These are phyloP conservation scores for Pheosia gnoma DNA, from an alignment of 2,888 invertebrate genomes.

Conservation along the genomic window DNA sequence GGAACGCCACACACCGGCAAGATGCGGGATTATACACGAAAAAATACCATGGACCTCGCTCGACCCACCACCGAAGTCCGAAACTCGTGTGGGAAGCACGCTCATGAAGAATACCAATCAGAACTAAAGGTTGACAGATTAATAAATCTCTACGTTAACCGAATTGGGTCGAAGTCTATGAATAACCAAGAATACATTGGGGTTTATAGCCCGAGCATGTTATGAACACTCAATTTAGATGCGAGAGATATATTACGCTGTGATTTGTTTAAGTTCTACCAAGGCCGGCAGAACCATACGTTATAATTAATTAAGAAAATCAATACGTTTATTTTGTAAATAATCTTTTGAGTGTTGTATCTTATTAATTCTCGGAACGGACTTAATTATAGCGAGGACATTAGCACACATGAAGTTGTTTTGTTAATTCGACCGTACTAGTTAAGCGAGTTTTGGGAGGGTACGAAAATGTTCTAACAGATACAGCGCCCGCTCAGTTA, in stretches of 20 bases:
- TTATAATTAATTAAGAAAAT: slow-evolving; percentile 53
- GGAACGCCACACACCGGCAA: slow-evolving; percentile 44
- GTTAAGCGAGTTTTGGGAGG: slow-evolving; percentile 64
- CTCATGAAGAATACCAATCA: slow-evolving; percentile 1
- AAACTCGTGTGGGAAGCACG: not conserved
- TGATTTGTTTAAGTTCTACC: slow-evolving; percentile 18
- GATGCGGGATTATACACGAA: slow-evolving; percentile 45
- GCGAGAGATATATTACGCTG: slow-evolving; percentile 24
- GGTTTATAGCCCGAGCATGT: slow-evolving; percentile 24
- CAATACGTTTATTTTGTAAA: slow-evolving; percentile 42
- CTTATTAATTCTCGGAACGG: slow-evolving; percentile 42
- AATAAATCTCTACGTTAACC: slow-evolving; percentile 34
- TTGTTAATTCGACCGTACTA: slow-evolving; percentile 63
- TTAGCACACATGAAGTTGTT: slow-evolving; percentile 55
- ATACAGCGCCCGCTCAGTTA: slow-evolving; percentile 55
- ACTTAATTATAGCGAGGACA: slow-evolving; percentile 50
- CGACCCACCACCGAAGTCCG: slow-evolving; percentile 17
- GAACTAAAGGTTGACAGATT: slow-evolving; percentile 31
- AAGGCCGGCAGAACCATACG: slow-evolving; percentile 26
- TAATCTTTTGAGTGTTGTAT: slow-evolving; percentile 41
- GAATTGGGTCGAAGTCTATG: slow-evolving; percentile 33
- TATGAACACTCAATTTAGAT: slow-evolving; percentile 25
- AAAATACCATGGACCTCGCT: slow-evolving; percentile 36
- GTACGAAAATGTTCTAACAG: slow-evolving; percentile 56
- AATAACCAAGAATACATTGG: slow-evolving; percentile 31